These are phyloP conservation scores for Oncorhynchus keta DNA, from an alignment of 2,113 vertebrate species.

Conservation along the genomic window DNA sequence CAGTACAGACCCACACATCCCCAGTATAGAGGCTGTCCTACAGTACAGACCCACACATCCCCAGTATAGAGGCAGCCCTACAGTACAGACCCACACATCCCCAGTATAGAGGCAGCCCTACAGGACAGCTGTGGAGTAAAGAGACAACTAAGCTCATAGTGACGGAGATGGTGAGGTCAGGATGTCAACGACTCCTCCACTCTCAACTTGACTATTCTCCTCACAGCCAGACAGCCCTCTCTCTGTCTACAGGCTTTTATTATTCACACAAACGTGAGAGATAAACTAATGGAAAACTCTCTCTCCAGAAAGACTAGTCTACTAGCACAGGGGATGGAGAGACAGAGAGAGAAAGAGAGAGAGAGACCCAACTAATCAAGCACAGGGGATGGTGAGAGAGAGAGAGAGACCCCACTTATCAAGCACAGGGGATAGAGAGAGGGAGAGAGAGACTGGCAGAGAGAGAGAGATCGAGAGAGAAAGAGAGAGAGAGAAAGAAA, in stretches of 20 bases:
- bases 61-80: too few relatives aligned
- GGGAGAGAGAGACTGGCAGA: background rate
- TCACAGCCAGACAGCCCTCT: too few relatives aligned
- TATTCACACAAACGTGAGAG: background rate
- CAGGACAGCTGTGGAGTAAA: background rate
- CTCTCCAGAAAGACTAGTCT: background rate
- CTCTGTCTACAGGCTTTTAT: background rate
- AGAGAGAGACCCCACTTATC: too few relatives aligned
- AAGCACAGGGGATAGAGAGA: background rate
- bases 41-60: too few relatives aligned
- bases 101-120: background rate
- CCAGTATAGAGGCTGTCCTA: too few relatives aligned
- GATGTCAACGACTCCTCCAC: background rate
- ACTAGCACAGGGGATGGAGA: background rate
- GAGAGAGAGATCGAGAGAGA: background rate
- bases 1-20: too few relatives aligned
- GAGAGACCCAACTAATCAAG: background rate
- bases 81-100: too few relatives aligned
- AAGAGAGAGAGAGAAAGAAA: too few relatives aligned
- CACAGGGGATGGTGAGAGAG: background rate
- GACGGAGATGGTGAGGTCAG: constrained; percentile 20
- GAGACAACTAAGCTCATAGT: too few relatives aligned
- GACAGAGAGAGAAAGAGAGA: background rate
- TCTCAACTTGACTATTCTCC: background rate
- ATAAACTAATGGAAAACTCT: background rate